Base-by-base conservation (phyloP, 2,797 vertebrate genomes). In the Cirrhinus molitorella region DNA sequence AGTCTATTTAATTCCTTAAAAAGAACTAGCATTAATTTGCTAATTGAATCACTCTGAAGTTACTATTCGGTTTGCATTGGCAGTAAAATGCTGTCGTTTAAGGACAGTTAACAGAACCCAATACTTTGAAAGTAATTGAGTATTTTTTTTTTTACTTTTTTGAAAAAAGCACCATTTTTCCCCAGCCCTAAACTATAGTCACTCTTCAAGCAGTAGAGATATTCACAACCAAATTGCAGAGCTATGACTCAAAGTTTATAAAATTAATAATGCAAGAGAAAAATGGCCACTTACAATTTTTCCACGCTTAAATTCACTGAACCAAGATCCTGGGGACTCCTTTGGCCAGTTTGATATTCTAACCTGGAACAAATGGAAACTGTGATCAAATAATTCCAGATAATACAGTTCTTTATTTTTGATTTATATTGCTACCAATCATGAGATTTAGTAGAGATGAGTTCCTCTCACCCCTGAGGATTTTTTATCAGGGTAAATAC, bases 331-430 rank as follows among this genome's bases (percentile, higher is more conserved):
- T 40, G 98, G 96, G 66, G 94, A 92, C 92, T 99, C 98, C 88
- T 99, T 99, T 51, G 98, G 97, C 98, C 98, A 99, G 1, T 97
- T 98, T 28, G 98, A 99, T 94, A 99, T 95, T 94, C 97, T 96
- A 73, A 97, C 97, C 98, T 99, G 37, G 76, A 70, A 76, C 10
- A 78, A 21, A 31, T 14, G 31, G 12, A 73, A 2, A n/a, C 1
- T 72, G 47, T 82, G 5, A 19, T 85, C 59, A 37, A 80, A 43
- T 12, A 63, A 34, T 28, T 45, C 21, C 14, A 23, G 10, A 79
- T 53, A 76, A 73, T 31, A 31, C 34, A 25, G 68, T 7, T 13
- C 14, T 53, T 72, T 19, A 68, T 43, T 55, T 51, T 34, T 59
- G 28, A 45, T 70, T 72, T 55, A 82, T 70, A 21, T 65, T 37